These are phyloP conservation scores for Syrista parreyssii DNA, from an alignment of 2,888 invertebrate genomes.

Conservation along the genomic window DNA sequence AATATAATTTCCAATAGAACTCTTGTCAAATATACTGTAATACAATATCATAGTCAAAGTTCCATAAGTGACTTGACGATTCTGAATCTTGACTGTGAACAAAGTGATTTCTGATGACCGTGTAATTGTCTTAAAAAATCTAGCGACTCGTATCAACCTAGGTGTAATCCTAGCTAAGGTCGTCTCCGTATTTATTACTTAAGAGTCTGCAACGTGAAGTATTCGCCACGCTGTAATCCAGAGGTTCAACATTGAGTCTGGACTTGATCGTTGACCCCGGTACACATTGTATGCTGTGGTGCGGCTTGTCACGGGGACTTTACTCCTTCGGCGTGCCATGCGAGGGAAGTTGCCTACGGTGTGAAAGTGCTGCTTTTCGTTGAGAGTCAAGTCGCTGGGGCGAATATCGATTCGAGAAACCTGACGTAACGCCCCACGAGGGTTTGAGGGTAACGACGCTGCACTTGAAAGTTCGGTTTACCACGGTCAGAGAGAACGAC, in stretches of 20 bases:
- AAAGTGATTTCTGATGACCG: not conserved
- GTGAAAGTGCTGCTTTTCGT: not conserved
- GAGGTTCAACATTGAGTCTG: constrained; percentile 24
- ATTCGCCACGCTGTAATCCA: constrained; percentile 13
- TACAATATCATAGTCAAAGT: not conserved
- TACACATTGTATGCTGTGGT: not conserved
- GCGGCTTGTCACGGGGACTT: not conserved
- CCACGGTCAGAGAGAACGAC: not conserved
- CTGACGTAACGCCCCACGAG: constrained; percentile 4
- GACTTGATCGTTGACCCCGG: constrained; percentile 36
- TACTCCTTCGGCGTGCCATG: not conserved
- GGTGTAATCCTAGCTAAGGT: not conserved
- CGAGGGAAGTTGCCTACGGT: not conserved
- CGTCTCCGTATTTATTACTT: not conserved
- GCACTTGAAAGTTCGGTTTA: constrained; percentile 6
- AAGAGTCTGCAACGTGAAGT: not conserved
- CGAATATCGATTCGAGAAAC: constrained; percentile 4
- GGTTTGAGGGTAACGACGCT: not conserved
- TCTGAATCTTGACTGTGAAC: not conserved
- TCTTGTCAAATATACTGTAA: not conserved
- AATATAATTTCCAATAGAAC: not conserved
- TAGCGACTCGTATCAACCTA: not conserved
- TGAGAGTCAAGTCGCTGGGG: not conserved
- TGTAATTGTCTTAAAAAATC: not conserved
- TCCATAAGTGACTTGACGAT: not conserved